A percentile compares a stretch with the other conserved stretches of the same genome.
These are phyloP conservation scores for Plagiodera versicolora DNA, from an alignment of 2,888 invertebrate genomes.

Conservation along the genomic window DNA sequence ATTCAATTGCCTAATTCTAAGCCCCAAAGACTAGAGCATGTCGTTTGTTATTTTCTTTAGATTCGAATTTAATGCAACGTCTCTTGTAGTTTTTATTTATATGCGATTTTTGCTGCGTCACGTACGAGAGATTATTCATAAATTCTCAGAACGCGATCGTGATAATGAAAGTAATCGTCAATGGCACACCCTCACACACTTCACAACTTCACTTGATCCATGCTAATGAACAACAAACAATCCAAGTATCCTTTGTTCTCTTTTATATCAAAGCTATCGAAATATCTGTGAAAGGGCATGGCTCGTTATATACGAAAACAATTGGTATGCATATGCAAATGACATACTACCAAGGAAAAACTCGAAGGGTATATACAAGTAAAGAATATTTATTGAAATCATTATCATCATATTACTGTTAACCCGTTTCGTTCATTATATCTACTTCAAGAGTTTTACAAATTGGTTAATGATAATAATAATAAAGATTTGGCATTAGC, in stretches of 20 bases:
- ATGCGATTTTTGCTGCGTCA: conserved; percentile 2
- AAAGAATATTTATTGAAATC: too few species aligned
- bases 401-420: too few species aligned
- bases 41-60: too few species aligned
- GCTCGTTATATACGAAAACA: background rate
- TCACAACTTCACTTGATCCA: conserved; percentile 33
- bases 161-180: conserved; percentile 27
- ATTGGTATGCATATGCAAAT: background rate
- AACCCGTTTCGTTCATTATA: too few species aligned
- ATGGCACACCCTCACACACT: conserved; percentile 24
- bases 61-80: background rate
- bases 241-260: conserved; percentile 16
- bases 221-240: conserved; percentile 36
- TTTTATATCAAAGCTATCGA: conserved; percentile 11
- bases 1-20: too few species aligned
- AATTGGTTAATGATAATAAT: too few species aligned
- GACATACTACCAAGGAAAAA: conserved; percentile 23
- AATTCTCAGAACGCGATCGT: conserved; percentile 20
- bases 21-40: too few species aligned
- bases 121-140: conserved; percentile 14
- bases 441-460: too few species aligned
- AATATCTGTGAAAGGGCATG: conserved; percentile 4
- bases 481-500: too few species aligned
- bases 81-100: conserved; percentile 6
- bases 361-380: too few species aligned